Percentiles rank a stretch among this genome's conserved stretches.
Conservation (phyloP, 2,888 invertebrate species). For the Noctua pronuba region DNA sequence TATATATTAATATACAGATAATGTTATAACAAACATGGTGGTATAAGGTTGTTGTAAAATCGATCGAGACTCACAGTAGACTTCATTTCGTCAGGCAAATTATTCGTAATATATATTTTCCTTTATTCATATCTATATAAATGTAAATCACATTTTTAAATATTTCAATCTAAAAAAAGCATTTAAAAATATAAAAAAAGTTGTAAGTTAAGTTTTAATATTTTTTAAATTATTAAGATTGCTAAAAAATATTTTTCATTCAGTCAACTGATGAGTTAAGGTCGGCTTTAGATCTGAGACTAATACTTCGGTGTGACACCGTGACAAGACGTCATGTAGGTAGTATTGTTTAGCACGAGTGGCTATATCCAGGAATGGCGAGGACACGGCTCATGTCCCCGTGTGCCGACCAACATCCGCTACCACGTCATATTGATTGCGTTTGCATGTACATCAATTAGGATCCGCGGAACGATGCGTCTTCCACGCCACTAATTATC, state of each 20-base stretch:
- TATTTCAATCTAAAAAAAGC: too few relatives aligned
- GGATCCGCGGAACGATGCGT: slow-evolving; percentile 87
- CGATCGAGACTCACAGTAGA: neutral
- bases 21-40: too few relatives aligned
- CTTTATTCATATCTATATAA: too few relatives aligned
- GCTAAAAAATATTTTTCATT: neutral
- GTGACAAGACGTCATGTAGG: slow-evolving; percentile 41
- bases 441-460: slow-evolving; percentile 90
- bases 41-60: neutral
- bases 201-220: too few relatives aligned
- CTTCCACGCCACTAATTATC: slow-evolving; percentile 88
- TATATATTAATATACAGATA: too few relatives aligned
- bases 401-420: slow-evolving; percentile 81
- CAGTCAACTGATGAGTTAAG: neutral
- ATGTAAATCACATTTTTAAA: too few relatives aligned
- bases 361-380: slow-evolving; percentile 52
- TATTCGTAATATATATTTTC: neutral
- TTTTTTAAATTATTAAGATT: neutral
- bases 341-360: slow-evolving; percentile 56
- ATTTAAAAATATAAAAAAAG: too few relatives aligned
- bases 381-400: slow-evolving; percentile 67
- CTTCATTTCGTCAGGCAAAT: neutral
- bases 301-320: slow-evolving; percentile 33
- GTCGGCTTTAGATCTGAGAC: neutral
- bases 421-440: slow-evolving; percentile 87